A percentile compares a stretch with the other conserved stretches of the same genome.
Evolutionary conservation across 1,140 invertebrate species (phyloP).

Genomic region (Drosophila gunungcola): DNA sequence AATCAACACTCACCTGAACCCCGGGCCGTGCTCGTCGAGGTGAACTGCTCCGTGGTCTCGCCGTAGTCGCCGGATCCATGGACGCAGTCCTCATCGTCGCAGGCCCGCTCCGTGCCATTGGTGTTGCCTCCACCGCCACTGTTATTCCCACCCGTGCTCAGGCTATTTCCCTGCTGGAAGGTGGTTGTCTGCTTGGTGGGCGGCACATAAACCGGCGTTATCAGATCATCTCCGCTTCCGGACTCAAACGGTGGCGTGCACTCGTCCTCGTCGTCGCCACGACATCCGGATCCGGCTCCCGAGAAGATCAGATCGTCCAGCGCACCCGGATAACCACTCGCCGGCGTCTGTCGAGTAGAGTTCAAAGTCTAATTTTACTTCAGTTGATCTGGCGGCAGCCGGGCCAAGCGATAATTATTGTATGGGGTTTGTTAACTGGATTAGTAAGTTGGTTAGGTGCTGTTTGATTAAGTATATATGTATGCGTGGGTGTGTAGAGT

Average conservation of each 20-base stretch:
- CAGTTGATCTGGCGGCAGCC: constrained; percentile 71
- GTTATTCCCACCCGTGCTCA: constrained; percentile 31
- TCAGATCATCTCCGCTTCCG: constrained; percentile 94
- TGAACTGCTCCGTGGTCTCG: constrained; percentile 87
- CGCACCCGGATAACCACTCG: constrained; percentile 91
- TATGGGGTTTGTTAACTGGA: constrained; percentile 59
- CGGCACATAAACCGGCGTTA: constrained; percentile 95
- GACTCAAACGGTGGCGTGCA: constrained; percentile 93
- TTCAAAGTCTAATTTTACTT: constrained; percentile 80
- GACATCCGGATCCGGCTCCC: constrained; percentile 94
- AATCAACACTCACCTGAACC: constrained; percentile 85
- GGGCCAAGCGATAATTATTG: constrained; percentile 61
- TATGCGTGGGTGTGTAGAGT: constrained; percentile 13
- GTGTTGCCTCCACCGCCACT: constrained; percentile 41
- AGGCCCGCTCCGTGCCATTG: constrained; percentile 86
- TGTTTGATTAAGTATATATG: constrained; percentile 31
- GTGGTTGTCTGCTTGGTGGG: constrained; percentile 90
- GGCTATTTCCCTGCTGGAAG: constrained; percentile 84
- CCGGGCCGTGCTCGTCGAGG: constrained; percentile 87
- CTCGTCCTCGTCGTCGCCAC: constrained; percentile 94
- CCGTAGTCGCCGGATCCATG: constrained; percentile 90
- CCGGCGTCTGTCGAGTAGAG: constrained; percentile 89
- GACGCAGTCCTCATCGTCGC: constrained; percentile 93
- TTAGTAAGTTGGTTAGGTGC: constrained; percentile 62
- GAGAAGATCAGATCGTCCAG: constrained; percentile 95